Base-by-base conservation (phyloP, 2,888 invertebrate genomes). In the Zaprionus lineosus region DNA sequence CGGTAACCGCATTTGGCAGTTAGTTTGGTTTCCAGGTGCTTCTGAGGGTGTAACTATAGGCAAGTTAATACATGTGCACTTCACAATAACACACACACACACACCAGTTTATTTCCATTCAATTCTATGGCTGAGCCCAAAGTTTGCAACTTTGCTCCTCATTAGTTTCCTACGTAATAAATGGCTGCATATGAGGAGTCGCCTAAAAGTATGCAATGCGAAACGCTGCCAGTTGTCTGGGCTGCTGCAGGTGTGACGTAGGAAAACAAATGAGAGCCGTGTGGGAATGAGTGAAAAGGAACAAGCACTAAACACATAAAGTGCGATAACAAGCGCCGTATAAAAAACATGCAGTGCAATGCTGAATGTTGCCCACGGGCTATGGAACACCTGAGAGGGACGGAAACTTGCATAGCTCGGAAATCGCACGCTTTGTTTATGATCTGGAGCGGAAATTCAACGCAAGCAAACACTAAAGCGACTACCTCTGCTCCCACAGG, bases 381-480 rank as follows among this genome's bases (percentile, higher is more conserved):
- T 19, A 14, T 15, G 56, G 11, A 33, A 47, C 33, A 16, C 18
- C 14, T 11, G 31, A 11, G 34, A 12, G 3, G 26, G 16, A 34
- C 16, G 59, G 58, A 15, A 50, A 59, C 36, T 41, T 50, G 55
- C 58, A 68, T 40, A 56, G 51, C 52, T 48, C 36, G 51, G 60
- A 70, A 34, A 21, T 26, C 70, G 55, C 59, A 33, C 56, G 74
- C 77, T 81, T 77, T 84, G 74, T 69, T 77, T 70, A 81, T 74
- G 74, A 84, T 81, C 71, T 81, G 65, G 77, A 81, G 79, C 84
- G 84, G 81, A 81, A 84, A 74, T 65, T 64, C 44, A 41, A 63
- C 69, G 64, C 55, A 40, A 55, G 52, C 50, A 50, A 44, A 57
- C 47, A 50, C 14, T 16, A 36, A 14, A 14, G 33, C 5, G 6